These are phyloP conservation scores for Hippasteria phrygiana DNA, from an alignment of 53 echinoderm and acorn worm genomes.

Conservation along the genomic window DNA sequence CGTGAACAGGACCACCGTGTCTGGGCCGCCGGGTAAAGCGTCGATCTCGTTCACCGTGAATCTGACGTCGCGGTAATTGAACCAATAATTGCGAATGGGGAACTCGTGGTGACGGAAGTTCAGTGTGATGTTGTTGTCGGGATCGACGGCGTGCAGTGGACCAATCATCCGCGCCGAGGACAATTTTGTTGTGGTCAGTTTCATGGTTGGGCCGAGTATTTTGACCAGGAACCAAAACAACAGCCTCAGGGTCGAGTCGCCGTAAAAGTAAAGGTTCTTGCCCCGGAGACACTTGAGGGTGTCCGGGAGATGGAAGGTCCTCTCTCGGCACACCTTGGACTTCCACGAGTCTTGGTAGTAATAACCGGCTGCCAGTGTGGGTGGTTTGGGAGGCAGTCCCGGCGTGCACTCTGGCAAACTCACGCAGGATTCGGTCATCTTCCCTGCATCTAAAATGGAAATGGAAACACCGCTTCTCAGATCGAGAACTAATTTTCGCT, in stretches of 20 bases:
- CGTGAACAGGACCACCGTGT: slow-evolving; percentile 67
- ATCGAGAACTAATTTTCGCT: neutral
- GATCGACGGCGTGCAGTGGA: slow-evolving; percentile 61
- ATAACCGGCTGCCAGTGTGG: slow-evolving; percentile 51
- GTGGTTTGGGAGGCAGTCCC: slow-evolving; percentile 36
- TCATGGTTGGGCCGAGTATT: slow-evolving; percentile 30
- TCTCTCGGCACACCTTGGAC: slow-evolving; percentile 70
- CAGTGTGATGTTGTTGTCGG: slow-evolving; percentile 66
- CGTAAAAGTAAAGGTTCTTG: slow-evolving; percentile 76
- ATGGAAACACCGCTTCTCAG: neutral
- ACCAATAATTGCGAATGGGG: slow-evolving; percentile 81
- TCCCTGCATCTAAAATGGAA: neutral
- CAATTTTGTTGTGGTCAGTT: slow-evolving; percentile 15
- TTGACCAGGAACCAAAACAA: slow-evolving; percentile 71
- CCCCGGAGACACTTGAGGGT: slow-evolving; percentile 67
- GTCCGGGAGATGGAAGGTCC: slow-evolving; percentile 28
- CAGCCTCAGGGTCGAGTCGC: slow-evolving; percentile 82
- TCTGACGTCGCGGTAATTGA: slow-evolving; percentile 53
- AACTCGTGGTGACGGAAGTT: slow-evolving; percentile 79
- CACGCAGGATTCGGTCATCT: neutral
- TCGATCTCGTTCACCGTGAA: slow-evolving; percentile 73
- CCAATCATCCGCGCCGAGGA: slow-evolving; percentile 79
- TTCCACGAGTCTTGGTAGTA: slow-evolving; percentile 64
- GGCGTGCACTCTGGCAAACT: slow-evolving; percentile 23
- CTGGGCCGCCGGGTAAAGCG: slow-evolving; percentile 35